A percentile compares a stretch with the other conserved stretches of the same genome.
Evolutionary conservation across 2,797 vertebrate genomes (phyloP).

Genomic region (Crenuchus spilurus): DNA sequence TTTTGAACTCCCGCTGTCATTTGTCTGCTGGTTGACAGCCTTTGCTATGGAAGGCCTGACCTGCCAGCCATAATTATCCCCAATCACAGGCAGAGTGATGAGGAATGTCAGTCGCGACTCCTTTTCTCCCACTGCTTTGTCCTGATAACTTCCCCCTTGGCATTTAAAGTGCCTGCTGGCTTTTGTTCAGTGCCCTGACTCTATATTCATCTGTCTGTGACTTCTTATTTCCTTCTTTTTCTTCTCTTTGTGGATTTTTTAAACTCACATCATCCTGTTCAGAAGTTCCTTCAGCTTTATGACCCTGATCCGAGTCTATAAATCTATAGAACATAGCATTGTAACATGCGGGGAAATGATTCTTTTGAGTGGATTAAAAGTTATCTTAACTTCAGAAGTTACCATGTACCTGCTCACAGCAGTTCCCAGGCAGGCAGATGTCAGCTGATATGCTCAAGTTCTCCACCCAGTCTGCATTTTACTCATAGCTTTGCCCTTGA

Average conservation of each 20-base stretch:
- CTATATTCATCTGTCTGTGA: slow-evolving; percentile 45
- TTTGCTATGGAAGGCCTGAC: slow-evolving; percentile 51
- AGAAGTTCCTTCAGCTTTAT: slow-evolving; percentile 3
- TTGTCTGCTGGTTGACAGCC: slow-evolving; percentile 53
- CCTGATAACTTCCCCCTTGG: slow-evolving; percentile 57
- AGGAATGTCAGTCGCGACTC: slow-evolving; percentile 48
- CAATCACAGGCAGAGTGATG: slow-evolving; percentile 57
- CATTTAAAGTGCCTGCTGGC: slow-evolving; percentile 44
- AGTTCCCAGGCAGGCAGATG: slow-evolving; percentile 4
- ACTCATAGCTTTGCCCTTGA: slow-evolving; percentile 42
- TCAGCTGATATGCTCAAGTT: slow-evolving; percentile 13
- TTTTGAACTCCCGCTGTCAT: slow-evolving; percentile 52
- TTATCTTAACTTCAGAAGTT: slow-evolving; percentile 17
- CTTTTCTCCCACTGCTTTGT: slow-evolving; percentile 51
- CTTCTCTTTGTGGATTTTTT: slow-evolving; percentile 25
- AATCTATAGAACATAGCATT: slow-evolving; percentile 30
- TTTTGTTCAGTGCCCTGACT: slow-evolving; percentile 42
- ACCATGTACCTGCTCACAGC: not conserved
- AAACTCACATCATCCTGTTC: slow-evolving; percentile 12
- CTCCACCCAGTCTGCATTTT: slow-evolving; percentile 4
- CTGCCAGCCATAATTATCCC: slow-evolving; percentile 58
- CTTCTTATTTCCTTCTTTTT: slow-evolving; percentile 20
- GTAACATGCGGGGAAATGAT: slow-evolving; percentile 17
- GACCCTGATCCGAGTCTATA: slow-evolving; percentile 33
- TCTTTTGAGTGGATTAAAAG: slow-evolving; percentile 16